Evolutionary conservation across 1,140 invertebrate species (phyloP).

Genomic region (Ostrea denselamellosa): DNA sequence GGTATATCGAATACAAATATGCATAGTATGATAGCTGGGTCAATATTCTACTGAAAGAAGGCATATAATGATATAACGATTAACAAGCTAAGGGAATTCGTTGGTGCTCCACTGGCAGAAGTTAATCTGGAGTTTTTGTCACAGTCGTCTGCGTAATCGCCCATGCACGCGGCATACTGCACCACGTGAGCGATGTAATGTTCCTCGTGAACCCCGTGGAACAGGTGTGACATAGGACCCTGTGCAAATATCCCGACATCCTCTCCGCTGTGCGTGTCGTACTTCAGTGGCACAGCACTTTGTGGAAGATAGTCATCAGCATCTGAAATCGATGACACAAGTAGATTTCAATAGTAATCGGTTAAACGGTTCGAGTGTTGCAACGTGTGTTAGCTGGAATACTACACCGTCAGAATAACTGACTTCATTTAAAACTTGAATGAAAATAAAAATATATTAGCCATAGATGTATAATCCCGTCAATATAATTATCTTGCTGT

Average conservation of each 20-base stretch:
- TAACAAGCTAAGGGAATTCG: background rate
- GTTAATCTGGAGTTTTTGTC: background rate
- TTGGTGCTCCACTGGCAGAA: background rate
- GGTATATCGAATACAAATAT: no score
- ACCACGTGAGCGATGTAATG: conserved; percentile 92
- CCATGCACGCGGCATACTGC: conserved; percentile 80
- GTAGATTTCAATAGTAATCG: no score
- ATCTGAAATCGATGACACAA: conserved; percentile 33
- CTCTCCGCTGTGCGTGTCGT: conserved; percentile 78
- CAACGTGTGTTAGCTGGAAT: no score
- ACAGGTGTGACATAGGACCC: conserved; percentile 92
- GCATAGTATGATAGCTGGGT: background rate
- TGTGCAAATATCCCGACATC: conserved; percentile 74
- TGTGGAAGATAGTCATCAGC: conserved; percentile 42
- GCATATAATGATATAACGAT: background rate
- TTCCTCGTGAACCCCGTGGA: conserved; percentile 94
- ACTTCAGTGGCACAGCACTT: conserved; percentile 75
- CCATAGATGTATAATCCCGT: no score
- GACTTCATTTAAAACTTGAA: no score
- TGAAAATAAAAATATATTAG: no score
- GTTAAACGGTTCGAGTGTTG: no score
- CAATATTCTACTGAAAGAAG: background rate
- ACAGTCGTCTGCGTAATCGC: conserved; percentile 53
- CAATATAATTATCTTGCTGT: no score
- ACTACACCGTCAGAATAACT: no score